A percentile compares a stretch with the other conserved stretches of the same genome.
Conservation (phyloP, 2,888 invertebrate genomes). For the Cephus pygmeus region DNA sequence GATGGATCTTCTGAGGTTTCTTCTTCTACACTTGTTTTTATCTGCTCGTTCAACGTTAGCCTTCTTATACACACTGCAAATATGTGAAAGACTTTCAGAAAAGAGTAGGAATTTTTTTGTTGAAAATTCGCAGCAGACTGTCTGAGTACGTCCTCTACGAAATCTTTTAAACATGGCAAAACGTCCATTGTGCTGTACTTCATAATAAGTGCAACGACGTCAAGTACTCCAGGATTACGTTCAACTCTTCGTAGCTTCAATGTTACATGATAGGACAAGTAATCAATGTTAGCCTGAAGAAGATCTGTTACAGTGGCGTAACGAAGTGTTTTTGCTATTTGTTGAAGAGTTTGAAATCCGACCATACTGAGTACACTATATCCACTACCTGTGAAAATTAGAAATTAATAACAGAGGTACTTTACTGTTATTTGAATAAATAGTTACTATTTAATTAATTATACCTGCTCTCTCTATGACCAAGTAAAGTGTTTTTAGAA, state of each 20-base stretch:
- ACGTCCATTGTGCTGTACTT: constrained; percentile 75
- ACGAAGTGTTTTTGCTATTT: constrained; percentile 71
- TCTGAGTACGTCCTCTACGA: constrained; percentile 75
- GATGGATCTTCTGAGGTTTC: constrained; percentile 22
- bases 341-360: constrained; percentile 71
- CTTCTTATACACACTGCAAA: constrained; percentile 73
- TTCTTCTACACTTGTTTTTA: constrained; percentile 1
- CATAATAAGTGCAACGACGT: constrained; percentile 79
- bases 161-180: constrained; percentile 74
- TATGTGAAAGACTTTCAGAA: constrained; percentile 77
- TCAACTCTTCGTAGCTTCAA: constrained; percentile 73
- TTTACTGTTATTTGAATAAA: not conserved
- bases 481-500: constrained; percentile 76
- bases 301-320: constrained; percentile 71
- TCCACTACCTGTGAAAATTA: constrained; percentile 70
- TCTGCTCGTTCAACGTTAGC: constrained; percentile 66
- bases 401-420: not conserved
- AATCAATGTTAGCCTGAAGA: constrained; percentile 77
- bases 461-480: constrained; percentile 79
- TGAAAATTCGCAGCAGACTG: constrained; percentile 73
- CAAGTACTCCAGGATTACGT: constrained; percentile 74
- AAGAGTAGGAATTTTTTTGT: constrained; percentile 71
- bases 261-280: constrained; percentile 78
- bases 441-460: not conserved
- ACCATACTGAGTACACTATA: constrained; percentile 74